These are phyloP conservation scores for Echinarachnius parma DNA, from an alignment of 53 echinoderm and acorn worm genomes.

Conservation along the genomic window DNA sequence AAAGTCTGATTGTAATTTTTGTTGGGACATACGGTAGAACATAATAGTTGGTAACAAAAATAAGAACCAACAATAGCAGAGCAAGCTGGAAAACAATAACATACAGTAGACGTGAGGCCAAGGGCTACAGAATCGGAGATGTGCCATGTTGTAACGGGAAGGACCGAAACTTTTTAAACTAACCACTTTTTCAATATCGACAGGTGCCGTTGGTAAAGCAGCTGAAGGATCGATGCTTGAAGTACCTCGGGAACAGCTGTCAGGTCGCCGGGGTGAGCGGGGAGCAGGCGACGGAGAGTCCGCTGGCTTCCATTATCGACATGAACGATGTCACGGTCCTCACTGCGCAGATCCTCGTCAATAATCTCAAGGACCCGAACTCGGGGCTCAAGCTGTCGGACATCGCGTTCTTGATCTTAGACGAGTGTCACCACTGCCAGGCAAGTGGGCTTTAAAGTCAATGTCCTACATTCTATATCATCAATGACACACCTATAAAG, in stretches of 20 bases:
- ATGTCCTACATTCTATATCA: too few species aligned
- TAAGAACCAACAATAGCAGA: too few species aligned
- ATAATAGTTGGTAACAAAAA: too few species aligned
- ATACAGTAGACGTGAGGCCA: too few species aligned
- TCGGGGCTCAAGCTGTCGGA: constrained; percentile 47
- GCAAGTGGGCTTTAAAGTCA: constrained; percentile 9
- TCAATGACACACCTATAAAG: too few species aligned
- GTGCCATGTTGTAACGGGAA: too few species aligned
- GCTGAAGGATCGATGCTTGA: constrained; percentile 57
- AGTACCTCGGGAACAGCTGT: constrained; percentile 36
- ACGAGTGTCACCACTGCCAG: constrained; percentile 84
- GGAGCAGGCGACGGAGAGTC: constrained; percentile 31
- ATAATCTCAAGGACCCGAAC: constrained; percentile 47
- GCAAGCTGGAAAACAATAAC: too few species aligned
- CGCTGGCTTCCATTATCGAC: constrained; percentile 40
- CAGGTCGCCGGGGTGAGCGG: constrained; percentile 60
- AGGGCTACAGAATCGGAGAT: too few species aligned
- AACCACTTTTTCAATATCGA: too few species aligned
- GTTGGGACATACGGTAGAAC: too few species aligned
- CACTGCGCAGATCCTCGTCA: constrained; percentile 72
- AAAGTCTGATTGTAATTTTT: too few species aligned
- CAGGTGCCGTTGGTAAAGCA: constrained; percentile 68
- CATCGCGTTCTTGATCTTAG: constrained; percentile 61
- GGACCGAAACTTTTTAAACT: too few species aligned
- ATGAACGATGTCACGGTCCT: constrained; percentile 54